These are phyloP conservation scores for Leucoraja ocellata DNA, from an alignment of 2,797 vertebrate genomes.

Conservation along the genomic window DNA sequence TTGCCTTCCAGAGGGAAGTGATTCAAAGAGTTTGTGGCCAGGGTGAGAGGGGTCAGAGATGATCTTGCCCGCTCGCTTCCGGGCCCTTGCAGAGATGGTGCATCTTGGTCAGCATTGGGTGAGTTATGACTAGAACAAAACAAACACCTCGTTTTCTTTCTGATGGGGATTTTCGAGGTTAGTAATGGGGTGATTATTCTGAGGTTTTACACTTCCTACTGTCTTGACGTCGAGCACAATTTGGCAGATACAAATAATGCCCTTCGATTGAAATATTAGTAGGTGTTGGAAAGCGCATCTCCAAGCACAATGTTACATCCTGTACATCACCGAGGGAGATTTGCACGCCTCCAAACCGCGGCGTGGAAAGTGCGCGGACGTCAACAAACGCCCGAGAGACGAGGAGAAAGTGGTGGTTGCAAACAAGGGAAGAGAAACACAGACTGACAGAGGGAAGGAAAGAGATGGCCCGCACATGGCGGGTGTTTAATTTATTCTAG, in stretches of 20 bases:
- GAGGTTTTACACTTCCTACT: neutral
- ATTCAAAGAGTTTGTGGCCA: too few species aligned
- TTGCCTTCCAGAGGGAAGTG: too few species aligned
- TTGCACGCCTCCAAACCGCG: neutral
- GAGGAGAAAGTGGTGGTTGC: conserved; percentile 42
- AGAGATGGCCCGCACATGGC: neutral
- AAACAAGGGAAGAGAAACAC: neutral
- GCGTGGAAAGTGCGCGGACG: conserved; percentile 41
- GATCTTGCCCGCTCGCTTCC: too few species aligned
- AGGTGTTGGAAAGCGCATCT: conserved; percentile 20
- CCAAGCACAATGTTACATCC: neutral
- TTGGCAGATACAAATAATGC: neutral
- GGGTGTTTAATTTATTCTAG: too few species aligned
- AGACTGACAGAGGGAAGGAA: neutral
- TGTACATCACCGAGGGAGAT: neutral
- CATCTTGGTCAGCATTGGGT: too few species aligned
- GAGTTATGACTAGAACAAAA: too few species aligned
- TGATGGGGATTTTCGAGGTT: neutral
- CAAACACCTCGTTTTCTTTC: too few species aligned
- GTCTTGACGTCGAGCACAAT: neutral
- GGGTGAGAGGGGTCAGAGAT: too few species aligned
- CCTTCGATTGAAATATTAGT: neutral
- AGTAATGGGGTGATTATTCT: neutral
- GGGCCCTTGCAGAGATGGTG: too few species aligned
- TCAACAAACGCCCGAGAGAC: accelerated